Evolutionary conservation across 2,797 vertebrate genomes (phyloP).

Genomic region (Dermochelys coriacea): DNA sequence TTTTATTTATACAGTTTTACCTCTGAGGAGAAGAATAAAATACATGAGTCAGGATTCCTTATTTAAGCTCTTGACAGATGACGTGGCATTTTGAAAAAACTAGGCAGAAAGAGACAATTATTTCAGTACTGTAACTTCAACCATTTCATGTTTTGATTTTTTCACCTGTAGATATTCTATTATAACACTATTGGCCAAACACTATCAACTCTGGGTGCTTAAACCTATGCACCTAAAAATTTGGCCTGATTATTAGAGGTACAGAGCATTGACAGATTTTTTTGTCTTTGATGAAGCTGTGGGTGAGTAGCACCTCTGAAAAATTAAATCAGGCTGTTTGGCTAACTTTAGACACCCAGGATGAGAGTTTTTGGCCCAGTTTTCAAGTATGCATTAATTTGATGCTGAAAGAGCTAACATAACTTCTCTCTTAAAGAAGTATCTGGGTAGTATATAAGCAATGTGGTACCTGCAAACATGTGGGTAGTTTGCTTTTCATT

Average conservation of each 20-base stretch:
- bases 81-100: conserved; percentile 19
- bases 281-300: not conserved
- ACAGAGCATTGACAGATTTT: not conserved
- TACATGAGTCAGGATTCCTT: conserved; percentile 29
- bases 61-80: not conserved
- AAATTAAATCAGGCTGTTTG: not conserved
- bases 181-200: not conserved
- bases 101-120: not conserved
- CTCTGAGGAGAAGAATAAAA: conserved; percentile 28
- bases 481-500: not conserved
- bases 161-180: not conserved
- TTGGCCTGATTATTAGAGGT: not conserved
- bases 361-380: not conserved
- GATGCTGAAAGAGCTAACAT: not conserved
- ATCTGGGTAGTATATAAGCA: not conserved
- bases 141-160: not conserved
- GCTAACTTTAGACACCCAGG: not conserved
- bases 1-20: conserved; percentile 48
- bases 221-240: not conserved
- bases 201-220: not conserved
- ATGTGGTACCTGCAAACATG: not conserved
- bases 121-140: not conserved
- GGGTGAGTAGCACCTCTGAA: not conserved
- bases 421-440: not conserved
- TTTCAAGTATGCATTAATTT: not conserved